Conservation (phyloP, 2,888 invertebrate genomes). For the Torymus tubicola region DNA sequence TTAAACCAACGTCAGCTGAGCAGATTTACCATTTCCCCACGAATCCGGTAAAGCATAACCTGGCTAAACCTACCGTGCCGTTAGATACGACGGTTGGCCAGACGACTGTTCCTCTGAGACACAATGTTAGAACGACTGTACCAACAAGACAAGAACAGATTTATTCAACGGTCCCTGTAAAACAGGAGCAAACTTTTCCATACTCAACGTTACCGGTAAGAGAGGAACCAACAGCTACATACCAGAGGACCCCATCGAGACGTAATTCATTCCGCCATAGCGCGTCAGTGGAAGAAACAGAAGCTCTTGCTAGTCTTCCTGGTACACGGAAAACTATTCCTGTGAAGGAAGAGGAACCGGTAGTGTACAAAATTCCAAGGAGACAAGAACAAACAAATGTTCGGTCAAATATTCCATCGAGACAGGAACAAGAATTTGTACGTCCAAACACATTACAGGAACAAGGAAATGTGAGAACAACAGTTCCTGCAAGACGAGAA, state of each 20-base stretch:
- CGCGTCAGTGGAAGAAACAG: neutral
- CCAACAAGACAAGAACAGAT: neutral
- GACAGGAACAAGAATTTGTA: neutral
- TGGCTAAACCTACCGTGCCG: neutral
- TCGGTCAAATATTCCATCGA: neutral
- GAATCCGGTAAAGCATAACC: neutral
- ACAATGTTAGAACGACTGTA: neutral
- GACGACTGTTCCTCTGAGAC: neutral
- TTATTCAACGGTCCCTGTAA: neutral
- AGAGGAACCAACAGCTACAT: neutral
- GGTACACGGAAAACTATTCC: neutral
- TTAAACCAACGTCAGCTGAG: neutral
- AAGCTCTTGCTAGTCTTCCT: neutral
- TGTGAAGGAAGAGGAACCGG: neutral
- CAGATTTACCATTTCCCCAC: neutral
- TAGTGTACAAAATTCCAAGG: neutral
- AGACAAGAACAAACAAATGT: slow-evolving; percentile 4
- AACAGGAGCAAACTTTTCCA: no score
- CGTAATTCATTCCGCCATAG: neutral
- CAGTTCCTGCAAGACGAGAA: neutral
- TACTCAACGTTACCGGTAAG: neutral
- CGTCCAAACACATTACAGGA: neutral
- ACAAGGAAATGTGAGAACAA: neutral
- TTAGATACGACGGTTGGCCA: neutral
- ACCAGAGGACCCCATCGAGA: neutral